Conservation (phyloP, 2,888 invertebrate genomes). For the Iselma pallidipennis region DNA sequence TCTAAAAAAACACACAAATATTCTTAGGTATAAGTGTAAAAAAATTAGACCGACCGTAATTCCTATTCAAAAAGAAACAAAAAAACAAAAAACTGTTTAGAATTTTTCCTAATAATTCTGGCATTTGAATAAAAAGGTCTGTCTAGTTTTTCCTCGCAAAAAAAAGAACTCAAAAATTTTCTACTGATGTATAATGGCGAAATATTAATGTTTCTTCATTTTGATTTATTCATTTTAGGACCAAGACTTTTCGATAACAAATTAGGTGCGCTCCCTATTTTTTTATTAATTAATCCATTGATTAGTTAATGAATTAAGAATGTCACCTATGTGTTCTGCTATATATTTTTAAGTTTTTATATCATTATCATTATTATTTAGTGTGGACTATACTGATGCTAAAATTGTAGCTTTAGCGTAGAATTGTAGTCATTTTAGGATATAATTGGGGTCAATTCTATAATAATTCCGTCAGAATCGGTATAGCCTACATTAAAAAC, state of each 20-base stretch:
- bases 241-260: slow-evolving; percentile 30
- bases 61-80: background rate
- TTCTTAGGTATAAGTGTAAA: slow-evolving; percentile 20
- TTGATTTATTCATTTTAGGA: slow-evolving; percentile 36
- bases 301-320: too few relatives aligned
- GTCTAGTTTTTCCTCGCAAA: slow-evolving; percentile 34
- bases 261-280: slow-evolving; percentile 24
- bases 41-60: slow-evolving; percentile 10
- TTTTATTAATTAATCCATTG: too few relatives aligned
- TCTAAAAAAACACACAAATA: too few relatives aligned
- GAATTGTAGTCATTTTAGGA: background rate
- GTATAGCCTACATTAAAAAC: slow-evolving; percentile 20
- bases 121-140: slow-evolving; percentile 24
- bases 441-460: background rate
- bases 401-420: background rate
- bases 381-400: slow-evolving; percentile 22
- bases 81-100: slow-evolving; percentile 8
- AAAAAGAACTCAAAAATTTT: slow-evolving; percentile 17
- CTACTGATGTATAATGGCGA: slow-evolving; percentile 26
- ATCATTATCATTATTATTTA: slow-evolving; percentile 12
- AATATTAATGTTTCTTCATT: slow-evolving; percentile 6
- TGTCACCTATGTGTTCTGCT: slow-evolving; percentile 13
- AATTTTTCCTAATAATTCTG: slow-evolving; percentile 17
- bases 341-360: background rate
- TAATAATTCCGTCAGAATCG: slow-evolving; percentile 8